These are phyloP conservation scores for Pristiophorus japonicus DNA, from an alignment of 2,113 vertebrate species.

Conservation along the genomic window DNA sequence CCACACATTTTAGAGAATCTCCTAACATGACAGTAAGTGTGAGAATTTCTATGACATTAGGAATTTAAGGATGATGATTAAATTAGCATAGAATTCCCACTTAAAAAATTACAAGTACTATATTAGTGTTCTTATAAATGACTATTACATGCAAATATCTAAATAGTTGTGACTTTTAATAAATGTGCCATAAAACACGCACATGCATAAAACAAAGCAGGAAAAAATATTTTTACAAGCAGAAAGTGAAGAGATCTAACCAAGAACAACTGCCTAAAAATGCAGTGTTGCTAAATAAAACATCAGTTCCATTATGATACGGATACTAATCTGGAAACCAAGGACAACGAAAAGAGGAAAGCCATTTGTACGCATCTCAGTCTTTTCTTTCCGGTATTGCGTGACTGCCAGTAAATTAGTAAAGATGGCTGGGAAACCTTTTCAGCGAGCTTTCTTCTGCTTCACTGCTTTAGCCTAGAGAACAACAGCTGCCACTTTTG, in stretches of 20 bases:
- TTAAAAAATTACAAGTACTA: neutral
- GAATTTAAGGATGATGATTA: neutral
- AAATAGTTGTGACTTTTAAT: neutral
- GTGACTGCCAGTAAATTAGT: slow-evolving; percentile 7
- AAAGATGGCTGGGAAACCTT: slow-evolving; percentile 26
- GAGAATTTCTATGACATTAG: neutral
- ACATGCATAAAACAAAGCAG: neutral
- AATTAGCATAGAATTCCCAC: too few relatives aligned
- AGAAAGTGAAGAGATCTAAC: neutral
- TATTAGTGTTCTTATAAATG: neutral
- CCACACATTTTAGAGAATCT: neutral
- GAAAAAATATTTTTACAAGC: neutral
- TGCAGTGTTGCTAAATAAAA: neutral
- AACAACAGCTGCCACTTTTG: neutral
- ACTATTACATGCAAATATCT: neutral
- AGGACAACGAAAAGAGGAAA: neutral
- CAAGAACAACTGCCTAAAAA: neutral
- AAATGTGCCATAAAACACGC: neutral
- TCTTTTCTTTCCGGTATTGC: neutral
- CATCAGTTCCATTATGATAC: neutral
- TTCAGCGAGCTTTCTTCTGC: slow-evolving; percentile 8
- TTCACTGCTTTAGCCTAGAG: slow-evolving; percentile 24
- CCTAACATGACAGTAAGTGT: neutral
- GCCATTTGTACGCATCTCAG: neutral
- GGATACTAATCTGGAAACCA: neutral